Evolutionary conservation across 92 coral and sea anemone species (phyloP), one percentile per base, ranked within the genome.

Genomic region (Epizoanthus rinbou): DNA sequence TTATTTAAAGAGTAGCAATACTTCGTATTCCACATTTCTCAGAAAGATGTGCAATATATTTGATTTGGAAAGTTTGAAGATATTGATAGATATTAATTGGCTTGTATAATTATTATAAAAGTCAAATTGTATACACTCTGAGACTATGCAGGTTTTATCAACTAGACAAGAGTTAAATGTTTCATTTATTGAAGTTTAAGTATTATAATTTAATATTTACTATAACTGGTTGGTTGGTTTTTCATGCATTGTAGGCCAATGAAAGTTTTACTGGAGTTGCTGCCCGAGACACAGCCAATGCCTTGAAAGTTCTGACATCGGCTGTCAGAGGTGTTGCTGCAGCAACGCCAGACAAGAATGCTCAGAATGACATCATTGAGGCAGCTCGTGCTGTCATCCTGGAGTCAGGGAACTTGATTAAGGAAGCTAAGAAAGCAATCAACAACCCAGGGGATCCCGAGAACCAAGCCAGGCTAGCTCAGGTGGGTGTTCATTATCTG

Each of bases 321-420:
- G 98, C 99, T 23, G 99, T 94, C 13, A 87, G 99, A 64, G 99
- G 98, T 0, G 98, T 97, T 4, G 99, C 99, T 23, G 99, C 97
- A 14, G 97, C 97, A 23, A 86, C 98, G n/a, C 92, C 73, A 14
- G 99, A 97, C 93, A 86, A 78, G 87, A 87, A 93, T 19, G 90
- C 90, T 56, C 98, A 92, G 71, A 91, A 87, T 86, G 93, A 97
- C 54, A 86, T 97, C 63, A 93, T 97, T 35, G 90, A 97, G 57
- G 98, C 99, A 10, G 97, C 99, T 8, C 94, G 92, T 62, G 95
- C 90, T 25, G 99, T 97, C 16, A 94, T 97, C 80, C 87, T 87
- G 43, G 99, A 94, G 85, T 94, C 99, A 33, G 98, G 92, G 52
- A 87, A 97, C 81, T 74, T 97, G 54, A 87, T 97, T 16, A 82